phyloP scores from a whole-genome alignment of 2,797 vertebrate genomes.

The Melanotaenia nigrans region DNA sequence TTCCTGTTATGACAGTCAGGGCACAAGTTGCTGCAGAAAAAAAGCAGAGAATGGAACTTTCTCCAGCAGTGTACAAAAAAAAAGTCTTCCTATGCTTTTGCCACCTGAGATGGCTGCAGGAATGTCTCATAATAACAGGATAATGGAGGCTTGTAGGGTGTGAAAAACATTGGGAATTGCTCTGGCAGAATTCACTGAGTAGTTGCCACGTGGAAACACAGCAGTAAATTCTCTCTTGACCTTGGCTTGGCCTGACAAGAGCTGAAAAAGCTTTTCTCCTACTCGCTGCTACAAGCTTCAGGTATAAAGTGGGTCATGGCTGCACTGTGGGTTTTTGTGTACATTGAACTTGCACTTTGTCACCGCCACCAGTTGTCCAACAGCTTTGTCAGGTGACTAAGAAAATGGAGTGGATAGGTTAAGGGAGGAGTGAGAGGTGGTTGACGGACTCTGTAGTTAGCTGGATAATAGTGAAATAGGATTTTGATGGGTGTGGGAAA shows the following conservation, averaged over 20 bases:
- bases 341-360: slow-evolving; percentile 72
- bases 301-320: slow-evolving; percentile 64
- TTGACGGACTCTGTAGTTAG: slow-evolving; percentile 13
- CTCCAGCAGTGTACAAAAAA: slow-evolving; percentile 7
- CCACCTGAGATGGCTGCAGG: slow-evolving; percentile 11
- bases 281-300: slow-evolving; percentile 28
- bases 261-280: slow-evolving; percentile 44
- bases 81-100: slow-evolving; percentile 6
- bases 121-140: not conserved
- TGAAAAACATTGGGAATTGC: slow-evolving; percentile 9
- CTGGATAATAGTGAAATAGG: slow-evolving; percentile 30
- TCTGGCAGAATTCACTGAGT: slow-evolving; percentile 23
- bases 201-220: slow-evolving; percentile 45
- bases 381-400: slow-evolving; percentile 62
- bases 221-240: slow-evolving; percentile 44
- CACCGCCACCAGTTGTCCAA: slow-evolving; percentile 23
- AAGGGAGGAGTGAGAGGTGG: slow-evolving; percentile 19
- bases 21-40: slow-evolving; percentile 46
- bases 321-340: slow-evolving; percentile 57
- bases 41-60: slow-evolving; percentile 40
- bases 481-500: slow-evolving; percentile 44
- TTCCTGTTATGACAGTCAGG: slow-evolving; percentile 38
- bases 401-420: slow-evolving; percentile 36
- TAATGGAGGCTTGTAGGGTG: not conserved
- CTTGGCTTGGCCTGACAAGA: slow-evolving; percentile 49